Evolutionary conservation across 2,797 vertebrate species (phyloP).

Genomic region (Gymnodraco acuticeps): DNA sequence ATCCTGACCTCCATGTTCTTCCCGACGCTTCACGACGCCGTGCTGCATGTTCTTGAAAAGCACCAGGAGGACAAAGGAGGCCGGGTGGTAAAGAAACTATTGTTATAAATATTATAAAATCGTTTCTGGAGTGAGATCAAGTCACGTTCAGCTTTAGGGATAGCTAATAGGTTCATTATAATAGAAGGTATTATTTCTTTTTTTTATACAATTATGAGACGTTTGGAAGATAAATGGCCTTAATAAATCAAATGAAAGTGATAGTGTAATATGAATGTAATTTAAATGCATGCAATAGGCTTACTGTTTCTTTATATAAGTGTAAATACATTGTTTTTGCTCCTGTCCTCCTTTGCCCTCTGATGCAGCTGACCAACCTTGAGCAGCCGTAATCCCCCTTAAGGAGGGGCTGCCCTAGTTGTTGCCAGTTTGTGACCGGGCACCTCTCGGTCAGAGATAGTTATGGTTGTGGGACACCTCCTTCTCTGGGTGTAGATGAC

Average conservation of each 20-base stretch:
- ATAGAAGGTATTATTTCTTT: neutral
- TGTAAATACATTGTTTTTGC: neutral
- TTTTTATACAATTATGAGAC: neutral
- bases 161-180: neutral
- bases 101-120: rapidly evolving
- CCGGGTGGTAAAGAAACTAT: constrained; percentile 26
- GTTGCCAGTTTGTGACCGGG: too few relatives aligned
- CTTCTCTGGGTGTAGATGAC: too few relatives aligned
- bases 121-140: neutral
- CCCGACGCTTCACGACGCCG: constrained; percentile 90
- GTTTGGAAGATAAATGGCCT: neutral
- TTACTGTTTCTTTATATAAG: neutral
- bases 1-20: constrained; percentile 91
- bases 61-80: constrained; percentile 41
- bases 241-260: neutral
- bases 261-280: neutral
- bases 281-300: neutral
- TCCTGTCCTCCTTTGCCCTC: too few relatives aligned
- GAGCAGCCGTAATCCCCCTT: too few relatives aligned
- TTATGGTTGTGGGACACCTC: too few relatives aligned
- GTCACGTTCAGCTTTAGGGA: too few relatives aligned
- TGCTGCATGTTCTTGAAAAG: constrained; percentile 87
- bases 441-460: too few relatives aligned
- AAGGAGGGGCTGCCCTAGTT: too few relatives aligned
- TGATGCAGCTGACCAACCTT: too few relatives aligned